Evolutionary conservation across 2,888 invertebrate genomes (phyloP).

Genomic region (Melieria crassipennis): DNA sequence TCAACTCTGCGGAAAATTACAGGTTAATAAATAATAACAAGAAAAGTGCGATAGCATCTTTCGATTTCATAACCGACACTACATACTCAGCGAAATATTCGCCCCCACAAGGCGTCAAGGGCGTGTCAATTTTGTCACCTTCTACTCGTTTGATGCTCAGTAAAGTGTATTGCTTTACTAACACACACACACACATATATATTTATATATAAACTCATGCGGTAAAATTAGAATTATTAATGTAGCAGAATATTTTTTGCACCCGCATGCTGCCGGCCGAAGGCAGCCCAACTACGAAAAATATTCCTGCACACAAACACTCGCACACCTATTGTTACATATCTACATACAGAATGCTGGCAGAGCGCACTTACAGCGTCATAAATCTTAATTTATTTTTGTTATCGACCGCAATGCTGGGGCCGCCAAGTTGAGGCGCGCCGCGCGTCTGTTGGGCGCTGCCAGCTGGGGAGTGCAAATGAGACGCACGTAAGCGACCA

Average conservation of each 20-base stretch:
- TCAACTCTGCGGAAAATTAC: no score
- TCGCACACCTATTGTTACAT: neutral
- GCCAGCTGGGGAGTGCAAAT: neutral
- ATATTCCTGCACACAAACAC: neutral
- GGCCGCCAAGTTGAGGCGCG: neutral
- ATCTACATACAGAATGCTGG: neutral
- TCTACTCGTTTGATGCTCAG: no score
- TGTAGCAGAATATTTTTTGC: no score
- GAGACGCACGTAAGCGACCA: neutral
- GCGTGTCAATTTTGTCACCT: no score
- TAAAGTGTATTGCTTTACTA: no score
- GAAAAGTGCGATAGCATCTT: no score
- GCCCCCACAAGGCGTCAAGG: no score
- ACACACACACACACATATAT: neutral
- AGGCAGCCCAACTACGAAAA: neutral
- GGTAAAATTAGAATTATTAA: no score
- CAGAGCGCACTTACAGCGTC: neutral
- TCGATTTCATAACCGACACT: no score
- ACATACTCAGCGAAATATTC: no score
- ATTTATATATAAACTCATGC: neutral
- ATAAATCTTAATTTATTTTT: slow-evolving; percentile 20
- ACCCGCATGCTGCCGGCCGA: no score
- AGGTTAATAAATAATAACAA: no score
- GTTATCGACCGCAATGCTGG: slow-evolving; percentile 6
- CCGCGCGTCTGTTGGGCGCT: neutral